Percentiles rank a stretch among this genome's conserved stretches.
phyloP scores from a whole-genome alignment of 2,113 vertebrate genomes.

The Meles meles region DNA sequence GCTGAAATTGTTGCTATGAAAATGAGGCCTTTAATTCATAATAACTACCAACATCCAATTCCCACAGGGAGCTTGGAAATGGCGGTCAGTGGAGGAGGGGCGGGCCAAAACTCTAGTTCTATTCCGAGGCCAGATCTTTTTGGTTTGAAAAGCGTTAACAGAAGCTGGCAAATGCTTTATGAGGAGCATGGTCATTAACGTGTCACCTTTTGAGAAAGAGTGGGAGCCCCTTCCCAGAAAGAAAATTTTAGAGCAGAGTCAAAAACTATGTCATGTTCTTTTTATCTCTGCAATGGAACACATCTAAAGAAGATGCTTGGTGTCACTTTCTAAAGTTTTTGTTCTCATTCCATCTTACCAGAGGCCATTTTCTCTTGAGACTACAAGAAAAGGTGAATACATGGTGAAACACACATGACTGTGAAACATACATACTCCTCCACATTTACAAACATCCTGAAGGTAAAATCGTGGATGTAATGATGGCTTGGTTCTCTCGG shows the following conservation, averaged over 20 bases:
- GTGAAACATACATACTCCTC: background rate
- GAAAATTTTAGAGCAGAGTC: background rate
- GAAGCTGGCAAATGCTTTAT: background rate
- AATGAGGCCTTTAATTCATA: background rate
- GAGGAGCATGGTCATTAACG: rapidly evolving
- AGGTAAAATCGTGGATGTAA: background rate
- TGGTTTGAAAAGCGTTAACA: background rate
- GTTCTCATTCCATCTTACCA: background rate
- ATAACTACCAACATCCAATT: background rate
- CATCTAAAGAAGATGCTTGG: background rate
- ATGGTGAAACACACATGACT: background rate
- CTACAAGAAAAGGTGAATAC: background rate
- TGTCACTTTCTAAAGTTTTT: background rate
- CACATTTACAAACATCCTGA: background rate
- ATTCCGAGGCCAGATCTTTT: background rate
- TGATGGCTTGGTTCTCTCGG: background rate
- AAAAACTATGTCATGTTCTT: background rate
- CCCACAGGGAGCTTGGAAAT: background rate
- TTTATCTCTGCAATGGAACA: rapidly evolving
- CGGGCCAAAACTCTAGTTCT: background rate
- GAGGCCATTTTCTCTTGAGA: background rate
- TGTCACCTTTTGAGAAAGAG: background rate
- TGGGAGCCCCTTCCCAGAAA: background rate
- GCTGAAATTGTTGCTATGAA: background rate
- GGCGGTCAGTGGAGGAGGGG: rapidly evolving